phyloP scores from a whole-genome alignment of 2,797 vertebrate genomes.

The Psittacula echo region DNA sequence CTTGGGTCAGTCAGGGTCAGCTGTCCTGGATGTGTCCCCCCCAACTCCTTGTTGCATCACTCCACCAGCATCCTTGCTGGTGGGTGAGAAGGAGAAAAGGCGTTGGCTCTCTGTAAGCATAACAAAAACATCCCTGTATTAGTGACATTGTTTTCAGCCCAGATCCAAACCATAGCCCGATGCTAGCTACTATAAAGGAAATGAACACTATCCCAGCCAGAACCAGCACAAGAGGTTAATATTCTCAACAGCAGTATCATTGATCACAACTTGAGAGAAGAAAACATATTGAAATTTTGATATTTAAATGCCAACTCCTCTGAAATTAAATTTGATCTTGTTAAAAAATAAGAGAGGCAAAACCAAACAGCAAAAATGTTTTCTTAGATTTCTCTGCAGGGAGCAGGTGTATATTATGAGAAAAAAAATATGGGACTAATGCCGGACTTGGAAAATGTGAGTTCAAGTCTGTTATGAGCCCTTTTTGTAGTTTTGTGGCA shows the following conservation, averaged over 20 bases:
- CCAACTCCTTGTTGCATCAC: neutral
- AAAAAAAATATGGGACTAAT: neutral
- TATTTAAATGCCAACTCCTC: neutral
- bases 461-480: neutral
- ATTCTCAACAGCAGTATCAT: neutral
- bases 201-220: neutral
- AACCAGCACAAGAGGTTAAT: neutral
- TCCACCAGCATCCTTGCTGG: neutral
- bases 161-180: neutral
- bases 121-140: too few species aligned
- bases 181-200: neutral
- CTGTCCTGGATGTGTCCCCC: neutral
- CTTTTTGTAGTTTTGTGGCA: neutral
- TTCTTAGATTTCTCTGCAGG: neutral
- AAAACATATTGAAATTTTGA: constrained; percentile 12
- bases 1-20: neutral
- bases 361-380: neutral
- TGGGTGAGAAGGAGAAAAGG: neutral
- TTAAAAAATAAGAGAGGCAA: neutral
- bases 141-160: neutral
- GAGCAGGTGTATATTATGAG: neutral
- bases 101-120: neutral
- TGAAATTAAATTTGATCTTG: constrained; percentile 5
- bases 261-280: neutral
- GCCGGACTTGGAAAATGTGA: neutral